These are phyloP conservation scores for Clitarchus hookeri DNA, from an alignment of 2,888 invertebrate species.

Conservation along the genomic window DNA sequence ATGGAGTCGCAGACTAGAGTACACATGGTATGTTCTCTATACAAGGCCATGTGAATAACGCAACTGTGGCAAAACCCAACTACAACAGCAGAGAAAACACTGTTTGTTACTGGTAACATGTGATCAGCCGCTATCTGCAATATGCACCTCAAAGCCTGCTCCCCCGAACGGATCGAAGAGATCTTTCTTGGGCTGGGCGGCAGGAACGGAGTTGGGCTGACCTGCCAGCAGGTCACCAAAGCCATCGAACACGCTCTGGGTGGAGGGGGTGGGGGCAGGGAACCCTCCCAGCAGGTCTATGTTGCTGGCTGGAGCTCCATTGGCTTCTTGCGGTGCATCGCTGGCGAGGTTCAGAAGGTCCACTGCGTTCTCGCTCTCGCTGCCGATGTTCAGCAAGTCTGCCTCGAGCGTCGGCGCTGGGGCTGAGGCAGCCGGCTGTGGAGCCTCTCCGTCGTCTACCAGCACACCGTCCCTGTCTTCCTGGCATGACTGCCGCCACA, in stretches of 20 bases:
- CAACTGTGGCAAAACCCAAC: too few species aligned
- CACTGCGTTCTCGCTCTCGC: slow-evolving; percentile 49
- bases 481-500: too few species aligned
- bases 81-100: too few species aligned
- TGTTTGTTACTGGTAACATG: too few species aligned
- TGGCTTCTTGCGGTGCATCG: not conserved
- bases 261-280: not conserved
- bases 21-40: too few species aligned
- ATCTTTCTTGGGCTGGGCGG: slow-evolving; percentile 19
- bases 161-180: slow-evolving; percentile 46
- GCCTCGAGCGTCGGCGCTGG: slow-evolving; percentile 36
- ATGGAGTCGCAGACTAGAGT: too few species aligned
- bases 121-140: not conserved
- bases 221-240: slow-evolving; percentile 2
- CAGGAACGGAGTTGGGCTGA: not conserved
- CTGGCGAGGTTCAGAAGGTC: slow-evolving; percentile 61
- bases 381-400: slow-evolving; percentile 53
- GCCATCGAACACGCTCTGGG: not conserved
- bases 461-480: not conserved
- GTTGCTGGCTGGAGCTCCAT: slow-evolving; percentile 52
- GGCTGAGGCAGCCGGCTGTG: not conserved
- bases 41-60: too few species aligned
- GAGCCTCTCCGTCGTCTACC: not conserved
- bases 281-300: slow-evolving; percentile 66
- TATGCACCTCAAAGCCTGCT: slow-evolving; percentile 26